These are phyloP conservation scores for Drosophila prosaltans DNA, from an alignment of 1,140 invertebrate species.

Conservation along the genomic window DNA sequence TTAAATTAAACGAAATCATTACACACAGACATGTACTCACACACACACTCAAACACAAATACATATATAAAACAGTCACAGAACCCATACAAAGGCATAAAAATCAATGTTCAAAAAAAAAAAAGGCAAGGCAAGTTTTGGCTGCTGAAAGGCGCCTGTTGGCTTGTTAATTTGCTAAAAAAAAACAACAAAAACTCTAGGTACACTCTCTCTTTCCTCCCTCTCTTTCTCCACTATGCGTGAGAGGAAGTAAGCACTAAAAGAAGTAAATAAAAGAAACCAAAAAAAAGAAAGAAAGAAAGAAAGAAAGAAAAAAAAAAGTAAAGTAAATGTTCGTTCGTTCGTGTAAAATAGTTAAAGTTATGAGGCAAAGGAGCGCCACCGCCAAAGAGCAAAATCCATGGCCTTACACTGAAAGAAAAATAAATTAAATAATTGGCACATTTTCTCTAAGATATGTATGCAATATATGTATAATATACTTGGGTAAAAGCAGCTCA, in stretches of 20 bases:
- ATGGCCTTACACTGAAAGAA: slow-evolving; percentile 31
- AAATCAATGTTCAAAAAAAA: slow-evolving; percentile 52
- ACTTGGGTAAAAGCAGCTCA: too few species aligned
- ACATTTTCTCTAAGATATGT: too few species aligned
- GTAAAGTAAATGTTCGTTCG: slow-evolving; percentile 58
- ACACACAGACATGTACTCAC: slow-evolving; percentile 26
- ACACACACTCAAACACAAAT: background rate
- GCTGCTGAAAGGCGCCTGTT: slow-evolving; percentile 33
- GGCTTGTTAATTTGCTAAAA: slow-evolving; percentile 63
- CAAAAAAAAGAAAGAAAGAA: slow-evolving; percentile 31
- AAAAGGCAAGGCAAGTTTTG: slow-evolving; percentile 24
- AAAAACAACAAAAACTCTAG: slow-evolving; percentile 18
- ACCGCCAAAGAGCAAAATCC: slow-evolving; percentile 60
- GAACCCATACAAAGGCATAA: slow-evolving; percentile 23
- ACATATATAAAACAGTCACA: slow-evolving; percentile 22
- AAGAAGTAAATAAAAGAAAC: slow-evolving; percentile 61
- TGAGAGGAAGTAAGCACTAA: slow-evolving; percentile 52
- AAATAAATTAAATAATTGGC: background rate
- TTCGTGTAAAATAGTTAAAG: slow-evolving; percentile 75
- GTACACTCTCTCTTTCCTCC: slow-evolving; percentile 14
- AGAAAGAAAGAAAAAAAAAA: slow-evolving; percentile 30
- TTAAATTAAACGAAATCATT: slow-evolving; percentile 36
- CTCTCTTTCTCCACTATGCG: background rate
- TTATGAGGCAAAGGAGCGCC: slow-evolving; percentile 58
- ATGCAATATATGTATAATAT: too few species aligned